Evolutionary conservation across 1,140 invertebrate genomes (phyloP).

Genomic region (Cataglyphis hispanica): DNA sequence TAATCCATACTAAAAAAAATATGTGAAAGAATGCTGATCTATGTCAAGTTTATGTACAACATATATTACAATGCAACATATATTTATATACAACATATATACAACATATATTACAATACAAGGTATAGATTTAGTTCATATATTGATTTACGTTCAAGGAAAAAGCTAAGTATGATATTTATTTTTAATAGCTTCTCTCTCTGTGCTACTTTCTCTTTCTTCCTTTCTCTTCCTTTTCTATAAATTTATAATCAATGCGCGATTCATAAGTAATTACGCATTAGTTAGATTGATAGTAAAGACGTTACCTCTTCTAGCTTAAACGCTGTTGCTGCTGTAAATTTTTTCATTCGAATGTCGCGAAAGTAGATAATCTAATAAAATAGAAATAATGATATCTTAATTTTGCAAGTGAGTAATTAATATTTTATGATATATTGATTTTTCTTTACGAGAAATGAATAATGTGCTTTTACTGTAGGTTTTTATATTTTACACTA

Average conservation of each 20-base stretch:
- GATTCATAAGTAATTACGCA: too few relatives aligned
- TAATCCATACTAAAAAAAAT: not conserved
- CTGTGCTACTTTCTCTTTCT: too few relatives aligned
- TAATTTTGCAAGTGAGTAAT: not conserved
- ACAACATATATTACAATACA: not conserved
- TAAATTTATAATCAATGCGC: conserved; percentile 24
- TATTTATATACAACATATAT: too few relatives aligned
- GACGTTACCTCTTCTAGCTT: not conserved
- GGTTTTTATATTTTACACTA: not conserved
- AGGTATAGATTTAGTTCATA: not conserved
- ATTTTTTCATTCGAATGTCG: not conserved
- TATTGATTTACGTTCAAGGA: conserved; percentile 23
- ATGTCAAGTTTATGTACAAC: not conserved
- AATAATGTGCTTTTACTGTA: not conserved
- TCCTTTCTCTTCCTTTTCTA: not conserved
- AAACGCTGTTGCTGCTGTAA: not conserved
- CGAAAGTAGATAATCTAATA: not conserved
- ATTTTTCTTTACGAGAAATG: not conserved
- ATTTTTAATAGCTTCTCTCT: conserved; percentile 11
- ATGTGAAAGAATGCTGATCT: not conserved
- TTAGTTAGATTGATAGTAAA: not conserved
- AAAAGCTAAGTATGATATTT: not conserved
- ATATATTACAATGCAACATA: too few relatives aligned
- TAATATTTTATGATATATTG: not conserved
- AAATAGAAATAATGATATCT: not conserved